phyloP scores from a whole-genome alignment of 2,888 invertebrate genomes.

The Abrostola tripartita region DNA sequence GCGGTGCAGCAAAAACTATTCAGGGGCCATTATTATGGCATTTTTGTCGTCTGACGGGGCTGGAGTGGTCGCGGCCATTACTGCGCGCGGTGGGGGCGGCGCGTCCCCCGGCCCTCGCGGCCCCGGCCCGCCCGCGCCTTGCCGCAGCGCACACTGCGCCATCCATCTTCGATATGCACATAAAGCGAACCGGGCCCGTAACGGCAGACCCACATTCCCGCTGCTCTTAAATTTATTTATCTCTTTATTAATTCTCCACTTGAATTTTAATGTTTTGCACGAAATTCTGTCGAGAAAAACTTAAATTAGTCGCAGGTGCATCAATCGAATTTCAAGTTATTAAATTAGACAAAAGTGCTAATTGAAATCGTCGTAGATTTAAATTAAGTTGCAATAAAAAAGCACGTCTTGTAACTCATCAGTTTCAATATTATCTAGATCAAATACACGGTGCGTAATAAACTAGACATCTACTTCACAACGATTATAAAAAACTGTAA shows the following conservation, averaged over 20 bases:
- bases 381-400: conserved; percentile 7
- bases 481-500: conserved; percentile 50
- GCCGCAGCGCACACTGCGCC: conserved; percentile 74
- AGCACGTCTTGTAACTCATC: not conserved
- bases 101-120: conserved; percentile 58
- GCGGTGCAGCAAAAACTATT: conserved; percentile 88
- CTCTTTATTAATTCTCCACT: conserved; percentile 87
- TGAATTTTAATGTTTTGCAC: conserved; percentile 82
- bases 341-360: conserved; percentile 23
- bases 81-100: conserved; percentile 71
- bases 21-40: conserved; percentile 88
- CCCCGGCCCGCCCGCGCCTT: conserved; percentile 62
- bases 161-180: conserved; percentile 88
- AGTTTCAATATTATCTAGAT: conserved; percentile 14
- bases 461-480: conserved; percentile 4
- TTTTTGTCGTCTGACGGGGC: conserved; percentile 88
- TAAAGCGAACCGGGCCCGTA: conserved; percentile 86
- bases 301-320: conserved; percentile 41
- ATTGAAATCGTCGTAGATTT: conserved; percentile 4
- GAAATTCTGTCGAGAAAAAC: conserved; percentile 61
- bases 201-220: conserved; percentile 87
- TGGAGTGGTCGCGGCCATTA: conserved; percentile 86
- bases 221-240: conserved; percentile 87
- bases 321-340: conserved; percentile 33
- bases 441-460: conserved; percentile 9